These are phyloP conservation scores for Grus americana DNA, from an alignment of 2,113 vertebrate genomes.

Conservation along the genomic window DNA sequence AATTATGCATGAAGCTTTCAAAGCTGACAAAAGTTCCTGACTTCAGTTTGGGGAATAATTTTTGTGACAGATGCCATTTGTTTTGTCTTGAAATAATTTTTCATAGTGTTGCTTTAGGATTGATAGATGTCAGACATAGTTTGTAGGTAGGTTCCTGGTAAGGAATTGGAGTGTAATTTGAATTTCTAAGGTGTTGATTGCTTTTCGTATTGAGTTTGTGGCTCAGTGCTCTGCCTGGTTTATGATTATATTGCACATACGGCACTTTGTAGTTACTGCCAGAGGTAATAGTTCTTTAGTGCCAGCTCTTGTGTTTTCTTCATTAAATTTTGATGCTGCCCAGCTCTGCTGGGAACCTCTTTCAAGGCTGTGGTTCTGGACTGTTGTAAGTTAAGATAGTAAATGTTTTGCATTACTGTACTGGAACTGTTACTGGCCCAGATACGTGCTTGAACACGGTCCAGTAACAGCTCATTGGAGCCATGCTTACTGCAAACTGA, in stretches of 20 bases:
- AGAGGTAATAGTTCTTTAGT: neutral
- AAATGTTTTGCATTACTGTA: neutral
- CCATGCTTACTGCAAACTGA: neutral
- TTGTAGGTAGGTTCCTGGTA: neutral
- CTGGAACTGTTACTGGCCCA: neutral
- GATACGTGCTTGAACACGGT: neutral
- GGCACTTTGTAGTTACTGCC: neutral
- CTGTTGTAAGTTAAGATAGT: neutral
- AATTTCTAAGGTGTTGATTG: neutral
- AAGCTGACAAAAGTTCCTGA: neutral
- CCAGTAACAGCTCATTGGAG: neutral
- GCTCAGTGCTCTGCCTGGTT: neutral
- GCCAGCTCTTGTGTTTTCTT: neutral
- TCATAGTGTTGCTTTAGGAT: neutral
- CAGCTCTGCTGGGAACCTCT: slow-evolving; percentile 5
- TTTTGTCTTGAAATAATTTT: neutral
- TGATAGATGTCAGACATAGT: neutral
- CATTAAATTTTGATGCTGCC: slow-evolving; percentile 2
- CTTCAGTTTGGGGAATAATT: neutral
- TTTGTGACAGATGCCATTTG: neutral
- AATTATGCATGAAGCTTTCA: neutral
- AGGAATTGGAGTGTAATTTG: neutral
- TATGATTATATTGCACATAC: neutral
- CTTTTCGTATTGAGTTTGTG: neutral
- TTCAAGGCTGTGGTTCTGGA: neutral